phyloP scores from a whole-genome alignment of 2,888 invertebrate species.

The Acrobeloides nanus region DNA sequence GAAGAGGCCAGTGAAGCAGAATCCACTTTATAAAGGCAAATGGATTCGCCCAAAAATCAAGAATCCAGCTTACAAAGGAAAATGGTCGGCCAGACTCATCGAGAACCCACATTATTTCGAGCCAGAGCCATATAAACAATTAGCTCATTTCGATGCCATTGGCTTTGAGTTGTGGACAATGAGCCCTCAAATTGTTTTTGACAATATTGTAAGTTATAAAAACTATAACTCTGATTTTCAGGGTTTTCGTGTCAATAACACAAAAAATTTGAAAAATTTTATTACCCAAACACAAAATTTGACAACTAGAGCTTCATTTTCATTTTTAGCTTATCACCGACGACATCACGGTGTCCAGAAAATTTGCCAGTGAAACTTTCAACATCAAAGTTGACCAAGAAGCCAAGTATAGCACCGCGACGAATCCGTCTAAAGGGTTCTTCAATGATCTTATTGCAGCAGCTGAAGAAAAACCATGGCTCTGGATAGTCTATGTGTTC shows the following conservation, averaged over 20 bases:
- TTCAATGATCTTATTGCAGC: conserved; percentile 34
- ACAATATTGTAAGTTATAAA: conserved; percentile 55
- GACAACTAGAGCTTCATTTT: too few relatives aligned
- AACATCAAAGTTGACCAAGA: conserved; percentile 65
- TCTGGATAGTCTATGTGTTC: conserved; percentile 78
- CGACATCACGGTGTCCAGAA: conserved; percentile 67
- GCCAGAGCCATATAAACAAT: conserved; percentile 67
- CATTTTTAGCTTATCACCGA: conserved; percentile 80
- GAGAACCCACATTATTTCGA: conserved; percentile 86
- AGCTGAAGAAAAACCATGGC: conserved; percentile 70
- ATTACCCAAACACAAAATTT: too few relatives aligned
- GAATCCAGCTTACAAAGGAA: conserved; percentile 60
- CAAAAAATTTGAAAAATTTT: too few relatives aligned
- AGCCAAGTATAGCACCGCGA: conserved; percentile 8
- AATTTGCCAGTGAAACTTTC: conserved; percentile 77
- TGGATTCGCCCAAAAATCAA: conserved; percentile 70
- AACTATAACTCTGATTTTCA: neutral
- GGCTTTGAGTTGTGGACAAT: conserved; percentile 98
- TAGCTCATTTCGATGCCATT: conserved; percentile 62
- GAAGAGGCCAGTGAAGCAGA: conserved; percentile 63
- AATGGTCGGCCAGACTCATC: conserved; percentile 66
- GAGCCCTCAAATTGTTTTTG: conserved; percentile 86
- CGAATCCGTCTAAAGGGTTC: conserved; percentile 23
- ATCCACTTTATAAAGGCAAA: conserved; percentile 68
- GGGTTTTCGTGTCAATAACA: too few relatives aligned